phyloP scores from a whole-genome alignment of 2,888 invertebrate genomes.

The Druceiella hillmani region DNA sequence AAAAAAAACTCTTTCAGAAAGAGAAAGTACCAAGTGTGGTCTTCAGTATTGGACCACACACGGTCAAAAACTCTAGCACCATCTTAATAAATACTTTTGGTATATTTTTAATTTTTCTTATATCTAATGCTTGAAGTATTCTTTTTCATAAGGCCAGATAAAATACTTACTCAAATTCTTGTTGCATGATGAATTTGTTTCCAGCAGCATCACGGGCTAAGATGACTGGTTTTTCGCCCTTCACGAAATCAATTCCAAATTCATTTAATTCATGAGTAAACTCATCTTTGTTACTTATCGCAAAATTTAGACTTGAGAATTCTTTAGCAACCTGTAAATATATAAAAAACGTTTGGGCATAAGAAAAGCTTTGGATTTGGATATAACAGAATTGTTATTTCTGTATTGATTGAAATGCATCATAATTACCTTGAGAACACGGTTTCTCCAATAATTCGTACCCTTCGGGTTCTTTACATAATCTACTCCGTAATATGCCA shows the following conservation, averaged over 20 bases:
- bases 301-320: conserved; percentile 69
- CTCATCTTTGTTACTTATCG: conserved; percentile 87
- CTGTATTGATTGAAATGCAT: neutral
- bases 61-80: no score
- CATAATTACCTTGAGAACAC: conserved; percentile 73
- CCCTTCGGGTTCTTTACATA: conserved; percentile 96
- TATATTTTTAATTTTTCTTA: no score
- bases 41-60: no score
- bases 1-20: no score
- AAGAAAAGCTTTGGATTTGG: no score
- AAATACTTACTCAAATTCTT: conserved; percentile 89
- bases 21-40: no score
- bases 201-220: conserved; percentile 77
- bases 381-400: neutral
- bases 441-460: conserved; percentile 98
- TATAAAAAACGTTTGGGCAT: no score
- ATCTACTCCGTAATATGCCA: conserved; percentile 92
- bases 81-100: no score
- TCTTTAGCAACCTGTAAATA: conserved; percentile 61
- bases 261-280: conserved; percentile 94
- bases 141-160: no score
- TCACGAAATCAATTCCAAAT: conserved; percentile 82
- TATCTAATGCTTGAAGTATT: no score
- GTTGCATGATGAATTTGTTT: conserved; percentile 84
- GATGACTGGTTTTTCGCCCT: conserved; percentile 85